These are phyloP conservation scores for Crax fasciolata DNA, from an alignment of 2,797 vertebrate species.

Conservation along the genomic window DNA sequence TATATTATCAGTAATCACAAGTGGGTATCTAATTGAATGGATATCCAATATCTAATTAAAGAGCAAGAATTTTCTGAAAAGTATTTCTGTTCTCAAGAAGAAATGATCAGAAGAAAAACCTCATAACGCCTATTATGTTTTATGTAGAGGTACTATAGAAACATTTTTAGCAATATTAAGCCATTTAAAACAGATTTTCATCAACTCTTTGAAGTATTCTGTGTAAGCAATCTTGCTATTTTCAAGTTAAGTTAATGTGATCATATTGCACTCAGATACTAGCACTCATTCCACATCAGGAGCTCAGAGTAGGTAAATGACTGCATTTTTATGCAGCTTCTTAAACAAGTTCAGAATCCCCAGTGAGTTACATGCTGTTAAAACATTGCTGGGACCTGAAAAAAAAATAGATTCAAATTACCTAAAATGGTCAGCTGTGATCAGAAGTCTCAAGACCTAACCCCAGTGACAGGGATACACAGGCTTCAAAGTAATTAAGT, in stretches of 20 bases:
- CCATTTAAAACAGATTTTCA: neutral
- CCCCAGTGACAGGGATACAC: neutral
- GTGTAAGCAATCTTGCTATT: neutral
- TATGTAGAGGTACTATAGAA: neutral
- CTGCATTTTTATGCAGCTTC: neutral
- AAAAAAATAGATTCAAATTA: neutral
- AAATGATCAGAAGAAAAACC: neutral
- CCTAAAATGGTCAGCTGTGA: neutral
- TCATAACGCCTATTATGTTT: neutral
- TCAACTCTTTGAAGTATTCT: neutral
- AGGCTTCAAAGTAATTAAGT: neutral
- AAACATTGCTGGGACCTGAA: neutral
- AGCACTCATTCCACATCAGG: neutral
- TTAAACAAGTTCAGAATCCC: neutral
- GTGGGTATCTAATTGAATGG: neutral
- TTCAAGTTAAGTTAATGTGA: neutral
- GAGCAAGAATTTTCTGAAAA: neutral
- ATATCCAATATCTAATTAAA: neutral
- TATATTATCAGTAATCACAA: neutral
- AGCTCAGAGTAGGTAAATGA: neutral
- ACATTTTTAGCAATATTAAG: neutral
- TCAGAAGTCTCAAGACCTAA: neutral
- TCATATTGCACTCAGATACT: neutral
- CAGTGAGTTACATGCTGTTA: neutral
- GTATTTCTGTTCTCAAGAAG: neutral